Conservation (phyloP, 2,888 invertebrate species). For the Apodemia hepburni region DNA sequence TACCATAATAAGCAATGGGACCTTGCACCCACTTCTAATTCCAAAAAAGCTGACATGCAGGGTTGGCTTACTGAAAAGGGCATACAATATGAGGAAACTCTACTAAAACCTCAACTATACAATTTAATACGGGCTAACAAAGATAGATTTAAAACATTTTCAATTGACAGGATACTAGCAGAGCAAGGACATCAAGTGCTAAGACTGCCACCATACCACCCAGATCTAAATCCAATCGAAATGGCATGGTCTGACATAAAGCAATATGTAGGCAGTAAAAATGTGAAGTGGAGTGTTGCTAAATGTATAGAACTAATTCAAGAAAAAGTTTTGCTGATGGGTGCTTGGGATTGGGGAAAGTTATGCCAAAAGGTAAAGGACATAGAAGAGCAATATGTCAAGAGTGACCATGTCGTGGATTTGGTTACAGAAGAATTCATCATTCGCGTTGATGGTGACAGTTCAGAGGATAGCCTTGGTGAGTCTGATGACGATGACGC, state of each 20-base stretch:
- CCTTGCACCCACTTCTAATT: conserved; percentile 29
- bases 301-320: conserved; percentile 18
- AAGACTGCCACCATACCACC: conserved; percentile 31
- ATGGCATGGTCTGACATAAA: conserved; percentile 31
- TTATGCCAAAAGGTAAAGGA: conserved; percentile 26
- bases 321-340: conserved; percentile 24
- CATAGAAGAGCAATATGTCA: conserved; percentile 25
- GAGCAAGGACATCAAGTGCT: conserved; percentile 22
- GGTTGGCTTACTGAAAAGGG: conserved; percentile 33
- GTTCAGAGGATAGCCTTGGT: no score
- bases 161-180: conserved; percentile 26
- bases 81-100: conserved; percentile 21
- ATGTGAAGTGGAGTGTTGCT: conserved; percentile 22
- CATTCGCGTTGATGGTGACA: no score
- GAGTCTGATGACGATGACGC: no score
- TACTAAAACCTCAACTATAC: conserved; percentile 32
- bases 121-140: conserved; percentile 32
- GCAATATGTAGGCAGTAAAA: conserved; percentile 22
- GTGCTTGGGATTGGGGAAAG: conserved; percentile 22
- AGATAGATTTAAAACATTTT: conserved; percentile 29
- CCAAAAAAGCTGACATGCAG: conserved; percentile 34
- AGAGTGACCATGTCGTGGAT: conserved; percentile 24
- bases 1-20: conserved; percentile 34
- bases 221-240: conserved; percentile 35
- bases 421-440: no score